phyloP scores from a whole-genome alignment of 2,113 vertebrate species.

The Mormoops blainvillei region DNA sequence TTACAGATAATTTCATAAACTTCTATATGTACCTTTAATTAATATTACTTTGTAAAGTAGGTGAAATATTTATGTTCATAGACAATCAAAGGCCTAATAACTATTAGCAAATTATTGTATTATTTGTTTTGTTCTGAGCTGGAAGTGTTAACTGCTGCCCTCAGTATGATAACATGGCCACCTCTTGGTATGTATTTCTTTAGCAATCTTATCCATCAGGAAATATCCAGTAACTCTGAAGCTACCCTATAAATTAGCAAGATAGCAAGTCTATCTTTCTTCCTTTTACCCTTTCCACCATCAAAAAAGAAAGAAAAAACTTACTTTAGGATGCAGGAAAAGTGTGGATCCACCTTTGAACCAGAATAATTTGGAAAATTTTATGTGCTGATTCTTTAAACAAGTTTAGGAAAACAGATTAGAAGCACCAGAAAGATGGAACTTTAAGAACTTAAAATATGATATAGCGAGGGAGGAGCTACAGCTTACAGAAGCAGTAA shows the following conservation, averaged over 20 bases:
- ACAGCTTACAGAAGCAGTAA: background rate
- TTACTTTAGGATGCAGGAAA: constrained; percentile 11
- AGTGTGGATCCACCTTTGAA: background rate
- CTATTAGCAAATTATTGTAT: background rate
- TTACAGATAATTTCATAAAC: constrained; percentile 14
- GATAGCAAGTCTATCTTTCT: background rate
- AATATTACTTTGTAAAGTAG: constrained; percentile 45
- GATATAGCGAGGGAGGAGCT: background rate
- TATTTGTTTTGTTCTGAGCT: background rate
- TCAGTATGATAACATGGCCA: background rate
- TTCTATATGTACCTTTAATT: constrained; percentile 12
- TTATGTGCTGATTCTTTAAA: background rate
- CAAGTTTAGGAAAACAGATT: background rate
- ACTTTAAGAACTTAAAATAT: background rate
- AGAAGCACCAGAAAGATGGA: background rate
- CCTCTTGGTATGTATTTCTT: background rate
- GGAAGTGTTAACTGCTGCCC: background rate
- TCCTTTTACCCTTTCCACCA: background rate
- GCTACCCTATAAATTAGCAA: background rate
- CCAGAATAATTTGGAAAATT: background rate
- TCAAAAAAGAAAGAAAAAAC: background rate
- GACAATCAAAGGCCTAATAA: constrained; percentile 28
- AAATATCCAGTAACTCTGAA: background rate
- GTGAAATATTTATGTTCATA: constrained; percentile 32
- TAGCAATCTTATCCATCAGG: background rate